Evolutionary conservation across 2,113 vertebrate species (phyloP).

Genomic region (Lophura nycthemera): DNA sequence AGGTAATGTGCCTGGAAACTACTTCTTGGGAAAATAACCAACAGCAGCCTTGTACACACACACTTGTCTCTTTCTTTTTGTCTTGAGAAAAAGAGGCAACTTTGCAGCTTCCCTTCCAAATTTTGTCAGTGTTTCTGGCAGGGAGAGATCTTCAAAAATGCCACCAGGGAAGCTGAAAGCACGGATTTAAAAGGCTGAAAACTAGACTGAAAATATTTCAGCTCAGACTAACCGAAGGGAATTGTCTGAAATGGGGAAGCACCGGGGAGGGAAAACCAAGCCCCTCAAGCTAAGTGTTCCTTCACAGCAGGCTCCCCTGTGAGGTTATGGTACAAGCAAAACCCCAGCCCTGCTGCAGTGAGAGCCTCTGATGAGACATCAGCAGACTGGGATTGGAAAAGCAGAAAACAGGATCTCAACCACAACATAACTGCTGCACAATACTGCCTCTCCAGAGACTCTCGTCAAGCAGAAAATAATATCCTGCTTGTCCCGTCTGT

Average conservation of each 20-base stretch:
- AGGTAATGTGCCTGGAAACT: background rate
- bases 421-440: background rate
- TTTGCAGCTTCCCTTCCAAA: background rate
- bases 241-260: background rate
- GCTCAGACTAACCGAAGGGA: background rate
- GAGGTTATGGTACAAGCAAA: background rate
- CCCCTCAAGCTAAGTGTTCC: background rate
- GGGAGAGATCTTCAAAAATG: background rate
- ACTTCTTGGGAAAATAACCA: background rate
- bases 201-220: background rate
- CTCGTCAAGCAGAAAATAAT: background rate
- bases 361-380: background rate
- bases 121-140: background rate
- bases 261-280: background rate
- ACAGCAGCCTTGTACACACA: background rate
- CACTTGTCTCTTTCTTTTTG: background rate
- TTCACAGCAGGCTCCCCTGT: background rate
- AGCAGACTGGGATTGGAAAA: background rate
- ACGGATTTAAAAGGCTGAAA: background rate
- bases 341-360: background rate
- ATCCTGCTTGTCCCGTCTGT: background rate
- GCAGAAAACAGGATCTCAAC: background rate
- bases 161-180: slow-evolving; percentile 8
- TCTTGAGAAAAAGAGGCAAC: background rate
- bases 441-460: slow-evolving; percentile 4